phyloP scores from a whole-genome alignment of 37 sponge, comb jelly and placozoan species.

The Oopsacas minuta region DNA sequence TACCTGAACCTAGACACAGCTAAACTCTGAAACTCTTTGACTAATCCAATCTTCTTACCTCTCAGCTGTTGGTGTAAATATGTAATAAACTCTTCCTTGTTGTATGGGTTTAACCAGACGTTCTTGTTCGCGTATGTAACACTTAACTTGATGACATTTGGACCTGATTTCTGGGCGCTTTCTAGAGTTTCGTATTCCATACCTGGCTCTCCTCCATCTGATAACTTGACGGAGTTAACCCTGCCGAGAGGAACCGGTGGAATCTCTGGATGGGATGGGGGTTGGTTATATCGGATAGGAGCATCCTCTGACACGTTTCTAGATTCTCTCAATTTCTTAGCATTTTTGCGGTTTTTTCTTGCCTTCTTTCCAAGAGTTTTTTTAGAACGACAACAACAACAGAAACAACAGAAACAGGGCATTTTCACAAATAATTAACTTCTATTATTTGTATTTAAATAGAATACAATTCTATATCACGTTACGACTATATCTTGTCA shows the following conservation, averaged over 20 bases:
- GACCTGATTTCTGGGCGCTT: too few relatives aligned
- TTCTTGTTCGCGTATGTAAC: not conserved
- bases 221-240: too few relatives aligned
- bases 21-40: not conserved
- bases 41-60: not conserved
- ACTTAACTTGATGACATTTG: not conserved
- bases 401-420: not conserved
- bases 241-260: too few relatives aligned
- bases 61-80: not conserved
- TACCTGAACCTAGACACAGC: not conserved
- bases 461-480: not conserved
- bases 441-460: not conserved
- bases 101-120: slow-evolving; percentile 1
- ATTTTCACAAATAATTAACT: not conserved
- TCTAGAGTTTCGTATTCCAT: too few relatives aligned
- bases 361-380: too few relatives aligned
- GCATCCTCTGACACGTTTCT: too few relatives aligned
- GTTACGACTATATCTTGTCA: not conserved
- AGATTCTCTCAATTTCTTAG: too few relatives aligned
- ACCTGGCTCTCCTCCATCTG: too few relatives aligned
- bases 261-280: too few relatives aligned
- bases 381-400: not conserved
- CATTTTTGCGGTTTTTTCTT: too few relatives aligned
- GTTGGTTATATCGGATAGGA: too few relatives aligned
- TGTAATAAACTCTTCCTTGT: not conserved